Percentiles rank a stretch among this genome's conserved stretches.
These are phyloP conservation scores for Sebastes variabilis DNA, from an alignment of 2,797 vertebrate species.

Conservation along the genomic window DNA sequence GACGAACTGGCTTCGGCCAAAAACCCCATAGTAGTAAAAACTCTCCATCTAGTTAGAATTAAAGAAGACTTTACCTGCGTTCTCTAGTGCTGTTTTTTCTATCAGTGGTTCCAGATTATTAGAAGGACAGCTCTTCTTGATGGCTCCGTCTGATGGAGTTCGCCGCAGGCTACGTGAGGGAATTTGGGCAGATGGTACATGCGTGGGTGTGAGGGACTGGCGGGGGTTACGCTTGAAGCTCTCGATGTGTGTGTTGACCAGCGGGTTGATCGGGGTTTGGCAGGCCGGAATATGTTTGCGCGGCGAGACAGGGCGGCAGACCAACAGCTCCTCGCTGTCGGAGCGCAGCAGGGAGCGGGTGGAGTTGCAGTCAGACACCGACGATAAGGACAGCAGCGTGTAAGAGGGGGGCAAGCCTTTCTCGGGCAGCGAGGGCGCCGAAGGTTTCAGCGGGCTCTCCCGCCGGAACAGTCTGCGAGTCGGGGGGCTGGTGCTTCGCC, in stretches of 20 bases:
- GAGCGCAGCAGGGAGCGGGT: conserved; percentile 92
- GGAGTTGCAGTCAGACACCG: conserved; percentile 95
- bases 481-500: conserved; percentile 88
- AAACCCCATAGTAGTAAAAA: too few relatives aligned
- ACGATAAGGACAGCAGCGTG: conserved; percentile 92
- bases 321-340: conserved; percentile 93
- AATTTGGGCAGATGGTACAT: conserved; percentile 85
- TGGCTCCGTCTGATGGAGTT: conserved; percentile 95
- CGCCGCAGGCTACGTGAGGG: conserved; percentile 84
- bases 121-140: conserved; percentile 82
- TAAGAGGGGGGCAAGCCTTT: conserved; percentile 81
- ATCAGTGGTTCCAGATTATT: conserved; percentile 65
- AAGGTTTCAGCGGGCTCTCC: conserved; percentile 80
- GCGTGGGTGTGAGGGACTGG: conserved; percentile 96
- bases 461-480: conserved; percentile 92
- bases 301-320: conserved; percentile 82
- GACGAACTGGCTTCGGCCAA: too few relatives aligned
- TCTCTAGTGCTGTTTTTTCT: conserved; percentile 61
- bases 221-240: conserved; percentile 95
- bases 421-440: conserved; percentile 69
- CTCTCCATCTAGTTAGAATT: background rate
- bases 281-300: conserved; percentile 66
- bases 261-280: conserved; percentile 85
- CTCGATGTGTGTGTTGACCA: conserved; percentile 94
- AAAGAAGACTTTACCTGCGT: conserved; percentile 58